A percentile compares a stretch with the other conserved stretches of the same genome.
Evolutionary conservation across 92 coral and sea anemone species (phyloP).

Genomic region (Pocillopora meandrina): DNA sequence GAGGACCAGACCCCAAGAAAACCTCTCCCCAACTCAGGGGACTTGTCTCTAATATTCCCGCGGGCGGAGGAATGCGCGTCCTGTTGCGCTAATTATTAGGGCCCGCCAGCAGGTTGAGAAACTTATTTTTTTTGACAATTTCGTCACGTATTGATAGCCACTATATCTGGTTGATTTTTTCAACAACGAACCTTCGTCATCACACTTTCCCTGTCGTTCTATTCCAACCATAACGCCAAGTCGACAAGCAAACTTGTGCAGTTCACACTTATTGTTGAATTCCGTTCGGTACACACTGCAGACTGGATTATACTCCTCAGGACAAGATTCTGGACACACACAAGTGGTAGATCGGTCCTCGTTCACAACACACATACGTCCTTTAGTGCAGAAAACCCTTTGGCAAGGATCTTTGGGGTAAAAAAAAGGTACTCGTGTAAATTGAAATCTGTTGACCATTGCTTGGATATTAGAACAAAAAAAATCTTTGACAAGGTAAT

Average conservation of each 20-base stretch:
- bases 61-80: too few relatives aligned
- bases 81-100: too few relatives aligned
- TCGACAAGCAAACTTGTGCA: slow-evolving; percentile 82
- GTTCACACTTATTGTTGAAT: slow-evolving; percentile 68
- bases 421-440: not conserved
- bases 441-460: too few relatives aligned
- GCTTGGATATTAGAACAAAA: too few relatives aligned
- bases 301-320: slow-evolving; percentile 47
- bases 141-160: too few relatives aligned
- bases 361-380: slow-evolving; percentile 66
- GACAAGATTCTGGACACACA: slow-evolving; percentile 68
- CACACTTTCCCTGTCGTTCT: slow-evolving; percentile 61
- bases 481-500: too few relatives aligned
- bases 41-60: too few relatives aligned
- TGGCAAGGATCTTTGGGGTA: slow-evolving; percentile 51
- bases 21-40: too few relatives aligned
- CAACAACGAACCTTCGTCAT: slow-evolving; percentile 37
- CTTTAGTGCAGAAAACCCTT: slow-evolving; percentile 63
- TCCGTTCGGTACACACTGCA: slow-evolving; percentile 71
- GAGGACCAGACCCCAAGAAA: too few relatives aligned
- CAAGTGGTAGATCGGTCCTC: slow-evolving; percentile 71
- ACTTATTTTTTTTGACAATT: not conserved
- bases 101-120: too few relatives aligned
- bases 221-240: slow-evolving; percentile 60
- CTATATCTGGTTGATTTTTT: not conserved